Evolutionary conservation across 2,797 vertebrate genomes (phyloP).

Genomic region (Rhincodon typus): DNA sequence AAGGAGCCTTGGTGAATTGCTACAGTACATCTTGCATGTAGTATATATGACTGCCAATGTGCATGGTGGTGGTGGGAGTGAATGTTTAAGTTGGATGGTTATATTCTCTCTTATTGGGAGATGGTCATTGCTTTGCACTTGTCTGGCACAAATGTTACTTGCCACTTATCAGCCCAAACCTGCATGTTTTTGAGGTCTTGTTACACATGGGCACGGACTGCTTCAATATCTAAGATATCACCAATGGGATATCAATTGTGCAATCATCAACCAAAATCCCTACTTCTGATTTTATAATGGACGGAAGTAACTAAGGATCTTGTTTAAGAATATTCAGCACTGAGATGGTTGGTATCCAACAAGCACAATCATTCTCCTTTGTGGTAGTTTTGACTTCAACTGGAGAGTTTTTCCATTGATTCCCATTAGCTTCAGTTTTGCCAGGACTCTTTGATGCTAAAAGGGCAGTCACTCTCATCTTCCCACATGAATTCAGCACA

Average conservation of each 20-base stretch:
- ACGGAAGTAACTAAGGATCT: not conserved
- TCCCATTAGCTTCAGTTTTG: too few relatives aligned
- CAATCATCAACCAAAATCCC: not conserved
- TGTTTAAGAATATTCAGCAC: not conserved
- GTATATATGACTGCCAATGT: not conserved
- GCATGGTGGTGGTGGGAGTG: not conserved
- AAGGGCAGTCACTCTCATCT: not conserved
- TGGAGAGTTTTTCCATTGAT: too few relatives aligned
- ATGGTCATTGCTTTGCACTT: not conserved
- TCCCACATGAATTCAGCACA: too few relatives aligned
- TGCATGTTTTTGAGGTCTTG: not conserved
- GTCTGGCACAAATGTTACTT: not conserved
- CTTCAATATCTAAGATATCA: not conserved
- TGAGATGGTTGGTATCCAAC: not conserved
- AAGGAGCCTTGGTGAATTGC: not conserved
- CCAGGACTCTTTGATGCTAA: too few relatives aligned
- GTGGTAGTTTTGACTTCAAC: not conserved
- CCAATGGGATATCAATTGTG: not conserved
- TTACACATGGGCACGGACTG: not conserved
- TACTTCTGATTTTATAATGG: not conserved
- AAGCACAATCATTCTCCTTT: not conserved
- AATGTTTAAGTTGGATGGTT: not conserved
- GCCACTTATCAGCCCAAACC: not conserved
- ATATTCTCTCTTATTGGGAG: not conserved
- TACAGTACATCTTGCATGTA: not conserved